phyloP scores from a whole-genome alignment of 1,140 invertebrate genomes.

The Tetramorium simillimum region DNA sequence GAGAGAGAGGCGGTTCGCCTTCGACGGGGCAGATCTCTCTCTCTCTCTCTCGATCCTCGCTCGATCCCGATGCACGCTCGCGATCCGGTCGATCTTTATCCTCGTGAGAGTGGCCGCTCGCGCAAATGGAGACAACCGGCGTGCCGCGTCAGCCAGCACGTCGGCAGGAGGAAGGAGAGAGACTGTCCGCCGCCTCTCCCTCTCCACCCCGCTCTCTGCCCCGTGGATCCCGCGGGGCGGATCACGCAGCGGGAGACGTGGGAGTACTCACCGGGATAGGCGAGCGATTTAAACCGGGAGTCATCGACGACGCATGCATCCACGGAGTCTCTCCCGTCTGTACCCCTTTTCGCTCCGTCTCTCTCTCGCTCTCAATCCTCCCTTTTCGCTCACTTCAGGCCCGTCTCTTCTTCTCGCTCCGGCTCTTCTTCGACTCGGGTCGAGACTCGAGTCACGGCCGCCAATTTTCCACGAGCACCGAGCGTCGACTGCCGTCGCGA shows the following conservation, averaged over 20 bases:
- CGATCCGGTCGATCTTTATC: not conserved
- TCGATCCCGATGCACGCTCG: too few relatives aligned
- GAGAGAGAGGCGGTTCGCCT: too few relatives aligned
- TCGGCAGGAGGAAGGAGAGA: not conserved
- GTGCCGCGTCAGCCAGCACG: not conserved
- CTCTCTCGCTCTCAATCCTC: not conserved
- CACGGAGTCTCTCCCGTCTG: not conserved
- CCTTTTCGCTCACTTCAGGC: not conserved
- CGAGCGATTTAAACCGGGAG: conserved; percentile 4
- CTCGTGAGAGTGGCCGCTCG: too few relatives aligned
- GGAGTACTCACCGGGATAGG: not conserved
- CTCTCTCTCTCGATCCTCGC: too few relatives aligned
- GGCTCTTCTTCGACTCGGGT: not conserved
- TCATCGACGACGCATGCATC: not conserved
- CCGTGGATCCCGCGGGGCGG: not conserved
- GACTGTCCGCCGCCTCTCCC: not conserved
- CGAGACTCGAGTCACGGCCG: not conserved
- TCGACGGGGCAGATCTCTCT: too few relatives aligned
- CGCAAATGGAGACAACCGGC: not conserved
- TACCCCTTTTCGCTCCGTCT: not conserved
- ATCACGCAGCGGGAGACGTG: not conserved
- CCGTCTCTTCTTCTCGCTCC: too few relatives aligned
- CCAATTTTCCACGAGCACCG: not conserved
- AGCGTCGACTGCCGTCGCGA: not conserved
- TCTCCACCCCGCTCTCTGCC: too few relatives aligned